A percentile compares a stretch with the other conserved stretches of the same genome.
phyloP scores from a whole-genome alignment of 2,888 invertebrate genomes.

The Tricholauxania praeusta region DNA sequence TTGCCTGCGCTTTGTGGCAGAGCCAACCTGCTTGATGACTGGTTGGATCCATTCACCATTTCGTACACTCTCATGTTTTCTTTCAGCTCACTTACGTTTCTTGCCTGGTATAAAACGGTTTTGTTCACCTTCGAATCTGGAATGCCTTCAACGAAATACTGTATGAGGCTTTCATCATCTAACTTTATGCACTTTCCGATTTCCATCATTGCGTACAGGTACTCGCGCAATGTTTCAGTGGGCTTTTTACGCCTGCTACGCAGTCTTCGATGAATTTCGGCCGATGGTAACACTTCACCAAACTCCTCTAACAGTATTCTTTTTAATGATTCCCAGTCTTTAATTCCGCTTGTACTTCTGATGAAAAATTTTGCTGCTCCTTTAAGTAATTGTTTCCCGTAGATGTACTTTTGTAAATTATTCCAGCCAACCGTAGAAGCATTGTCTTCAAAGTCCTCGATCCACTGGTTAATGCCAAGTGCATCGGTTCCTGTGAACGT shows the following conservation, averaged over 20 bases:
- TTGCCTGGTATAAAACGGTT: slow-evolving; percentile 36
- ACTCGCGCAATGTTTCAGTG: slow-evolving; percentile 36
- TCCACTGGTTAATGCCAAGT: slow-evolving; percentile 12
- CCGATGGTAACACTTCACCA: slow-evolving; percentile 12
- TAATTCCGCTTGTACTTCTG: slow-evolving; percentile 5
- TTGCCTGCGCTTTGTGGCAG: not conserved
- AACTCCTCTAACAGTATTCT: not conserved
- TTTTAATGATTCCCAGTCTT: slow-evolving; percentile 28
- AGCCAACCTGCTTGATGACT: slow-evolving; percentile 9
- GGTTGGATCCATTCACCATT: slow-evolving; percentile 28
- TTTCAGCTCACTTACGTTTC: slow-evolving; percentile 30
- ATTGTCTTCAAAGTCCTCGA: slow-evolving; percentile 22
- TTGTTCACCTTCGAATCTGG: slow-evolving; percentile 37
- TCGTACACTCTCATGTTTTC: slow-evolving; percentile 36
- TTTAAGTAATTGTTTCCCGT: slow-evolving; percentile 40
- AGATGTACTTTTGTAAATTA: slow-evolving; percentile 38
- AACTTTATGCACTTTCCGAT: slow-evolving; percentile 33
- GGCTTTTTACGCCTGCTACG: slow-evolving; percentile 31
- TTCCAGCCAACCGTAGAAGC: slow-evolving; percentile 30
- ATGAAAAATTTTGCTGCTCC: slow-evolving; percentile 37
- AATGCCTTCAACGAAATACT: slow-evolving; percentile 40
- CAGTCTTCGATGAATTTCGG: slow-evolving; percentile 39
- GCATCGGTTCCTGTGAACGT: not conserved
- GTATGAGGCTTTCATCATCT: slow-evolving; percentile 41
- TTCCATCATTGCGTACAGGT: slow-evolving; percentile 38